These are phyloP conservation scores for Triplophysa bombifrons DNA, from an alignment of 2,797 vertebrate genomes.

Conservation along the genomic window DNA sequence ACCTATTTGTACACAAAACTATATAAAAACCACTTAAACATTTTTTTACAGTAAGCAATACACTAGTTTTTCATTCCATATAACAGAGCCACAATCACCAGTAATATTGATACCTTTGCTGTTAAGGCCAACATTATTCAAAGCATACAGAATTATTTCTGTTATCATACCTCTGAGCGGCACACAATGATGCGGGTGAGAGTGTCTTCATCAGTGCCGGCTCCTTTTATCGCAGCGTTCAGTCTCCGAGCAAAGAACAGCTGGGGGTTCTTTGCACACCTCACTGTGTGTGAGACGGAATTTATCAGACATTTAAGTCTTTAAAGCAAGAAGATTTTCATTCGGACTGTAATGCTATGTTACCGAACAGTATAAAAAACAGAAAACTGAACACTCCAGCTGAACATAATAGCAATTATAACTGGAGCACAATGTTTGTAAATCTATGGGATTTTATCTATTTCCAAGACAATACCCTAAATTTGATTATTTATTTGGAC, in stretches of 20 bases:
- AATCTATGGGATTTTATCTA: too few species aligned
- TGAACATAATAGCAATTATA: too few species aligned
- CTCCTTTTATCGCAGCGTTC: conserved; percentile 75
- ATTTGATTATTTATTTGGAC: too few species aligned
- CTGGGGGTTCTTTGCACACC: conserved; percentile 80
- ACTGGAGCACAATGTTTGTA: too few species aligned
- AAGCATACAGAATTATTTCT: background rate
- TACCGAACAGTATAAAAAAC: too few species aligned
- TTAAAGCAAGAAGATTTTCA: background rate
- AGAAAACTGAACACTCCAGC: too few species aligned
- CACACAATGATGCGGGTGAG: conserved; percentile 78
- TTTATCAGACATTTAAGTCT: background rate
- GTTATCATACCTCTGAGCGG: conserved; percentile 75
- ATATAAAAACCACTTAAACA: too few species aligned
- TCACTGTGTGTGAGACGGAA: conserved; percentile 63
- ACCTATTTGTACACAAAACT: too few species aligned
- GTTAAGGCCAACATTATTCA: background rate
- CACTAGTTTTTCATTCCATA: background rate
- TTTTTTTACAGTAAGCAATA: background rate
- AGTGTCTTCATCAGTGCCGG: conserved; percentile 79
- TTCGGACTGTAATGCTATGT: background rate
- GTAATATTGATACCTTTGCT: background rate
- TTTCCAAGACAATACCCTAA: too few species aligned
- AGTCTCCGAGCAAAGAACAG: conserved; percentile 80
- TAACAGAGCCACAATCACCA: background rate